Percentiles rank a stretch among this genome's conserved stretches.
Conservation (phyloP, 2,888 invertebrate species). For the Aphrophora alni region DNA sequence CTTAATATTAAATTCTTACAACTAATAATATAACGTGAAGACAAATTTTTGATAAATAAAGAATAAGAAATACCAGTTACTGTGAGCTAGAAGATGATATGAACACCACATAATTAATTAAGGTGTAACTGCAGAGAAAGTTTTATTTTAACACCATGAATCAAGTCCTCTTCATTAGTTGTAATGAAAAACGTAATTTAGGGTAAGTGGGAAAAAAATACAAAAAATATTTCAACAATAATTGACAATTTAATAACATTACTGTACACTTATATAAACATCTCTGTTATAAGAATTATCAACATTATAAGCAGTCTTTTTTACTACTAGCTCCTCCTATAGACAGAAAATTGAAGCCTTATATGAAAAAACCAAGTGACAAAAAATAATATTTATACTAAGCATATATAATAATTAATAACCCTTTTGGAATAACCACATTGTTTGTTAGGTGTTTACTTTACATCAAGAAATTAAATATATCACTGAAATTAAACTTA, state of each 20-base stretch:
- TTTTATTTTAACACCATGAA: no score
- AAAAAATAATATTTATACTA: not conserved
- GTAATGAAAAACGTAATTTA: no score
- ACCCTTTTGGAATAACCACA: not conserved
- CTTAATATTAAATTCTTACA: no score
- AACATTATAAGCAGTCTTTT: constrained; percentile 33
- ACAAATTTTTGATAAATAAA: no score
- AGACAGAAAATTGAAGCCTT: constrained; percentile 22
- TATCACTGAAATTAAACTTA: not conserved
- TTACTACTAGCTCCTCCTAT: constrained; percentile 39
- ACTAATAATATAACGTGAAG: no score
- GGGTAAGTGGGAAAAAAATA: not conserved
- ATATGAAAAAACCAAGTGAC: not conserved
- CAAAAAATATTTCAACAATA: not conserved
- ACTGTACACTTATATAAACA: not conserved
- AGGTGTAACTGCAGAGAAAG: no score
- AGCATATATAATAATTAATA: not conserved
- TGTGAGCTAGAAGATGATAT: no score
- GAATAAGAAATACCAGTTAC: no score
- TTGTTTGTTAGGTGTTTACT: not conserved
- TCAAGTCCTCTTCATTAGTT: no score
- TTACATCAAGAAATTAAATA: not conserved
- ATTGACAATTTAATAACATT: not conserved
- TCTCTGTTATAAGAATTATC: not conserved
- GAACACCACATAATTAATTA: no score